Percentiles rank a stretch among this genome's conserved stretches.
Evolutionary conservation across 2,888 invertebrate species (phyloP).

Genomic region (Aporophyla nigra): DNA sequence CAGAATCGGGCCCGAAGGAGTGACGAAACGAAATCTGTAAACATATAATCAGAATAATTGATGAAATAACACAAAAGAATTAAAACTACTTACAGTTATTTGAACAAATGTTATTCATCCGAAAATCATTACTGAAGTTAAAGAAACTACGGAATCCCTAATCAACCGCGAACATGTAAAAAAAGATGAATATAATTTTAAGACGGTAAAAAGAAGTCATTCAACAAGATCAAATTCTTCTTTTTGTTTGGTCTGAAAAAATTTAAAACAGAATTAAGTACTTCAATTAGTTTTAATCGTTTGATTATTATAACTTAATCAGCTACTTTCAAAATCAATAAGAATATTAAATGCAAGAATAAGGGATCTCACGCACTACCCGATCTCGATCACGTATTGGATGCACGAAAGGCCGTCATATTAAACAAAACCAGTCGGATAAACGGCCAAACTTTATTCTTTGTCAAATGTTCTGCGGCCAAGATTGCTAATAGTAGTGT

Average conservation of each 20-base stretch:
- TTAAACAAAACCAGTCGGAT: too few species aligned
- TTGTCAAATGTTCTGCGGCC: too few species aligned
- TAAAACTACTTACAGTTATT: conserved; percentile 26
- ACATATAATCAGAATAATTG: background rate
- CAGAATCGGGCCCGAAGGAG: conserved; percentile 79
- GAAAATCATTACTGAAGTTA: background rate
- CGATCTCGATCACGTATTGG: too few species aligned
- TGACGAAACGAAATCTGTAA: conserved; percentile 80
- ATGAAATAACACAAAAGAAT: background rate
- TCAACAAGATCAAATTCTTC: background rate
- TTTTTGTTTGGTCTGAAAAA: background rate
- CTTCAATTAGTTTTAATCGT: too few species aligned
- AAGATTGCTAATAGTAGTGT: too few species aligned
- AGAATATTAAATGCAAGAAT: too few species aligned
- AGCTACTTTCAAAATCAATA: too few species aligned
- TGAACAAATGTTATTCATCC: background rate
- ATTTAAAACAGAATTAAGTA: background rate
- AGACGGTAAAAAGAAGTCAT: background rate
- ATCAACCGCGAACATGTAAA: background rate
- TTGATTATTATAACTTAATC: too few species aligned
- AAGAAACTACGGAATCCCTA: background rate
- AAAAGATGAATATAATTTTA: background rate
- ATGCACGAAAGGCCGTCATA: too few species aligned
- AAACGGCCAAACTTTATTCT: too few species aligned
- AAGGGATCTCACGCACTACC: too few species aligned